Percentiles rank a stretch among this genome's conserved stretches.
Conservation (phyloP, 2,888 invertebrate species). For the Drosophila lutescens region DNA sequence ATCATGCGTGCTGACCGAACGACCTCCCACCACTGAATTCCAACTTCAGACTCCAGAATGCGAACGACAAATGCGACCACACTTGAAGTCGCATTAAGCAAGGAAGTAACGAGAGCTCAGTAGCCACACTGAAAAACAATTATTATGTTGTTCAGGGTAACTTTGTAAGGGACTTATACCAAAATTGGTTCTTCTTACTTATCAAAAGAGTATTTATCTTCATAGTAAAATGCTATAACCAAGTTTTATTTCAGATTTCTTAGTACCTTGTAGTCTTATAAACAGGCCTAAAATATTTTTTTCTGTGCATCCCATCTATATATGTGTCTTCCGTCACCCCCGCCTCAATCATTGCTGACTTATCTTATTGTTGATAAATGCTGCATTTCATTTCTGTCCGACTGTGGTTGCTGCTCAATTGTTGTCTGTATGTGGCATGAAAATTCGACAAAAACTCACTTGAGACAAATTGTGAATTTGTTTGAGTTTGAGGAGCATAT, state of each 20-base stretch:
- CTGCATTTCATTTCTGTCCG: slow-evolving; percentile 36
- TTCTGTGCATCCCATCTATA: neutral
- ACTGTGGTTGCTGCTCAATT: slow-evolving; percentile 54
- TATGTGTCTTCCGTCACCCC: neutral
- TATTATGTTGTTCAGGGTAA: too few relatives aligned
- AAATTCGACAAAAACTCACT: slow-evolving; percentile 78
- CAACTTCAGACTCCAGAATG: slow-evolving; percentile 16
- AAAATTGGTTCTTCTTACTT: too few relatives aligned
- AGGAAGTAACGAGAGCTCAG: slow-evolving; percentile 41
- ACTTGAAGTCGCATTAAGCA: slow-evolving; percentile 60
- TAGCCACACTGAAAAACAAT: slow-evolving; percentile 6
- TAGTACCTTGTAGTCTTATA: too few relatives aligned
- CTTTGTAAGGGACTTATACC: rapidly evolving
- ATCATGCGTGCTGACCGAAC: slow-evolving; percentile 58
- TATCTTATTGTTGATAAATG: slow-evolving; percentile 54
- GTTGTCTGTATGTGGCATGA: slow-evolving; percentile 57
- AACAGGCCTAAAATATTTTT: neutral
- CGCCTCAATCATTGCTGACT: slow-evolving; percentile 55
- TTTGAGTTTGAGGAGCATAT: slow-evolving; percentile 63
- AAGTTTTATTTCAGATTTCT: too few relatives aligned
- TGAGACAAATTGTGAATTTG: slow-evolving; percentile 80
- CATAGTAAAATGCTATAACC: too few relatives aligned
- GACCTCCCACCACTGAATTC: slow-evolving; percentile 64
- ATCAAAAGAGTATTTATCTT: neutral
- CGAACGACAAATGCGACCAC: slow-evolving; percentile 52